Percentiles rank a stretch among this genome's conserved stretches.
These are phyloP conservation scores for Drosophila littoralis DNA, from an alignment of 1,140 invertebrate genomes.

Conservation along the genomic window DNA sequence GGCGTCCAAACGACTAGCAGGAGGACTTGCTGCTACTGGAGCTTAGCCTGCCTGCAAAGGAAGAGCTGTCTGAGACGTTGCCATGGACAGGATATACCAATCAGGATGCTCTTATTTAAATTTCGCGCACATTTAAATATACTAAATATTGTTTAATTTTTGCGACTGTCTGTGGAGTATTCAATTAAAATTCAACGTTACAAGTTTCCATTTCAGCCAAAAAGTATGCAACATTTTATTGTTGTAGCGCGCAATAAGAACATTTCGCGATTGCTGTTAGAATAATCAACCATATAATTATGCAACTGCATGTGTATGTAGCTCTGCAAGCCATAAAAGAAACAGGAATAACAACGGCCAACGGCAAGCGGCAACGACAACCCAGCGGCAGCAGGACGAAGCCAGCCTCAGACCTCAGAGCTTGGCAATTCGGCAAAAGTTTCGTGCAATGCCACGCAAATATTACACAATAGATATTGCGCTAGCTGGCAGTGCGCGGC, in stretches of 20 bases:
- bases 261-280: constrained; percentile 24
- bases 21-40: too few species aligned
- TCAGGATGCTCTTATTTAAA: too few species aligned
- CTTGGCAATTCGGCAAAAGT: constrained; percentile 47
- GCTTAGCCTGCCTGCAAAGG: too few species aligned
- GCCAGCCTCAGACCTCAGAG: constrained; percentile 11
- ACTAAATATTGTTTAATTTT: too few species aligned
- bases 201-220: constrained; percentile 29
- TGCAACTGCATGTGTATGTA: neutral
- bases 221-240: constrained; percentile 46
- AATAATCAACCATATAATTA: constrained; percentile 24
- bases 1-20: too few species aligned
- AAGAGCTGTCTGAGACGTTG: too few species aligned
- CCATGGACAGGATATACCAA: too few species aligned
- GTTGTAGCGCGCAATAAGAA: neutral
- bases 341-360: constrained; percentile 26
- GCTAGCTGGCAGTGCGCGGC: neutral
- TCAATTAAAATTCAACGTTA: neutral
- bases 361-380: neutral
- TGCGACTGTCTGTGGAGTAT: too few species aligned
- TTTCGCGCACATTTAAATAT: too few species aligned
- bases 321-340: neutral
- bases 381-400: neutral
- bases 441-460: constrained; percentile 26
- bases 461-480: constrained; percentile 32